Percentiles rank a stretch among this genome's conserved stretches.
Evolutionary conservation across 1,140 invertebrate species (phyloP).

Genomic region (Drosophila trapezifrons): DNA sequence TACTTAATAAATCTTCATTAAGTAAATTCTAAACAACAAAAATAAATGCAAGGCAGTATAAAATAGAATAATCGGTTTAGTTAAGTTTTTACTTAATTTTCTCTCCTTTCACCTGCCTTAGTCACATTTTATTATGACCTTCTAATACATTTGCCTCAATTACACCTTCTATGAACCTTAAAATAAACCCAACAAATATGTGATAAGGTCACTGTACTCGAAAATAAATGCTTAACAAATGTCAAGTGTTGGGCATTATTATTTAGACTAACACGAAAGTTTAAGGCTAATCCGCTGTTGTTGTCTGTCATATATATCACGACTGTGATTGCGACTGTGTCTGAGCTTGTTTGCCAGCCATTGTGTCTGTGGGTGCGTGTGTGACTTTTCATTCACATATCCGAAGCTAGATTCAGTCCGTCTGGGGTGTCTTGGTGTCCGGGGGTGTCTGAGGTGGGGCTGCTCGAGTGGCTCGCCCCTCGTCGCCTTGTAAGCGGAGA

Average conservation of each 20-base stretch:
- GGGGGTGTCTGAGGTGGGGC: constrained; percentile 5
- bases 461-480: constrained; percentile 17
- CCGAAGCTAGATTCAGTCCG: constrained; percentile 47
- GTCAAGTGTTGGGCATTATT: constrained; percentile 57
- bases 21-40: background rate
- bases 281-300: constrained; percentile 65
- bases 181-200: background rate
- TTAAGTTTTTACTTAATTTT: too few species aligned
- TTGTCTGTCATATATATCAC: constrained; percentile 56
- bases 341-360: constrained; percentile 43
- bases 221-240: constrained; percentile 27
- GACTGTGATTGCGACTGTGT: constrained; percentile 51
- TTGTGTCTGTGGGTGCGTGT: constrained; percentile 46
- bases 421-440: constrained; percentile 19
- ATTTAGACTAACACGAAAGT: constrained; percentile 51
- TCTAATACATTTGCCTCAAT: constrained; percentile 4
- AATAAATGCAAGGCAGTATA: background rate
- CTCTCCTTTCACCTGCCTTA: background rate
- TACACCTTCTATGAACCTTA: background rate
- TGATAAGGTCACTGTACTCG: constrained; percentile 11
- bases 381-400: constrained; percentile 72
- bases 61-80: too few species aligned
- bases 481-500: constrained; percentile 57
- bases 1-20: background rate
- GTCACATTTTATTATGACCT: background rate